Percentiles rank a stretch among this genome's conserved stretches.
Evolutionary conservation across 2,888 invertebrate genomes (phyloP).

Genomic region (Chalcis sispes): DNA sequence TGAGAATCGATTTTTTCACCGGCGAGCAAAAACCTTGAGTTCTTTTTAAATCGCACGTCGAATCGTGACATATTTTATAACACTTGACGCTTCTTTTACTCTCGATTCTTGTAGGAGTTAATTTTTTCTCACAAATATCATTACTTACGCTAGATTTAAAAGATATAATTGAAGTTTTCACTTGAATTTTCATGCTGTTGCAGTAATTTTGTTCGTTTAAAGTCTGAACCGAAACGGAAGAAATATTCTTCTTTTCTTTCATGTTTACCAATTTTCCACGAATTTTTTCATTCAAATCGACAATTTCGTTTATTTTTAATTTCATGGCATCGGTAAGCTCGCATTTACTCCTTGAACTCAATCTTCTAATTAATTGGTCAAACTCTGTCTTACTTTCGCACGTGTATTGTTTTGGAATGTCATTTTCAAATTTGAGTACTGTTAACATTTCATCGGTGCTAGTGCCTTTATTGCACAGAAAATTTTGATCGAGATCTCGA

Average conservation of each 20-base stretch:
- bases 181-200: constrained; percentile 15
- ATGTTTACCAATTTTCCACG: constrained; percentile 12
- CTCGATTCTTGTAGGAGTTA: no score
- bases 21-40: no score
- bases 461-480: not conserved
- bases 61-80: not conserved
- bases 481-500: not conserved
- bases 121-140: no score
- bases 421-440: not conserved
- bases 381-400: not conserved
- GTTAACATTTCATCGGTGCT: constrained; percentile 1
- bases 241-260: not conserved
- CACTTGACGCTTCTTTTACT: not conserved
- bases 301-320: constrained; percentile 30
- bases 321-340: not conserved
- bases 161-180: constrained; percentile 13
- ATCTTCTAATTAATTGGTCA: not conserved
- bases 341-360: not conserved
- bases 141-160: not conserved
- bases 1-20: not conserved
- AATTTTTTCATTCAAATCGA: constrained; percentile 28
- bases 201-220: not conserved
- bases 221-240: not conserved
- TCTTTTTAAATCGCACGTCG: no score
- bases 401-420: no score